These are phyloP conservation scores for Dendrolimus houi DNA, from an alignment of 2,888 invertebrate species.

Conservation along the genomic window DNA sequence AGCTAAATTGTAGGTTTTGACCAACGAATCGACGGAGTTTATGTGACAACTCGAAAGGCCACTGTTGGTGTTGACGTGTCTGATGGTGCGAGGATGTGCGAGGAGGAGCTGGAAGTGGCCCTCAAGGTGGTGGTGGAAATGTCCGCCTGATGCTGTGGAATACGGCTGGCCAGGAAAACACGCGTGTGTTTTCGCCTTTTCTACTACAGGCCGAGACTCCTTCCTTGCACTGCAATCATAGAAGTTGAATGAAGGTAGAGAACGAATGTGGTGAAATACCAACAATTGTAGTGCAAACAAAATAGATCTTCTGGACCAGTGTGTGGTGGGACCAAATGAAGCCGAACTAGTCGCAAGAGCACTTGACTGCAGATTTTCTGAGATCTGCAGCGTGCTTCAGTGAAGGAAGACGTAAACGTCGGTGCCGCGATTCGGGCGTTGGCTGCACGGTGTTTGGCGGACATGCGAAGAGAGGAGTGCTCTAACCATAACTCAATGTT, in stretches of 20 bases:
- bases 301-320: no score
- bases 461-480: conserved; percentile 73
- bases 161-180: conserved; percentile 98
- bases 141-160: conserved; percentile 98
- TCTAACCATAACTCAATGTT: conserved; percentile 49
- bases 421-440: conserved; percentile 94
- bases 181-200: conserved; percentile 96
- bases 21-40: no score
- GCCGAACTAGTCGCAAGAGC: conserved; percentile 93
- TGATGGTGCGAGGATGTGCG: conserved; percentile 83
- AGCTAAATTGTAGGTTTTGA: no score
- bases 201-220: conserved; percentile 94
- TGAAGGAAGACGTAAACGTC: conserved; percentile 98
- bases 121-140: conserved; percentile 98
- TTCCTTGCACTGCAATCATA: conserved; percentile 96
- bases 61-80: conserved; percentile 31
- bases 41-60: no score
- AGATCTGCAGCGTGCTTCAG: conserved; percentile 94
- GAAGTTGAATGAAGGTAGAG: no score
- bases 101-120: conserved; percentile 98
- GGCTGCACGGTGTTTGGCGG: conserved; percentile 88
- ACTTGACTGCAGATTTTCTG: conserved; percentile 90
- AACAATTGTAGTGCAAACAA: no score
- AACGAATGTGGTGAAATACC: no score
- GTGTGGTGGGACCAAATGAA: no score